phyloP scores from a whole-genome alignment of 2,888 invertebrate species.

The Heliconius sara region DNA sequence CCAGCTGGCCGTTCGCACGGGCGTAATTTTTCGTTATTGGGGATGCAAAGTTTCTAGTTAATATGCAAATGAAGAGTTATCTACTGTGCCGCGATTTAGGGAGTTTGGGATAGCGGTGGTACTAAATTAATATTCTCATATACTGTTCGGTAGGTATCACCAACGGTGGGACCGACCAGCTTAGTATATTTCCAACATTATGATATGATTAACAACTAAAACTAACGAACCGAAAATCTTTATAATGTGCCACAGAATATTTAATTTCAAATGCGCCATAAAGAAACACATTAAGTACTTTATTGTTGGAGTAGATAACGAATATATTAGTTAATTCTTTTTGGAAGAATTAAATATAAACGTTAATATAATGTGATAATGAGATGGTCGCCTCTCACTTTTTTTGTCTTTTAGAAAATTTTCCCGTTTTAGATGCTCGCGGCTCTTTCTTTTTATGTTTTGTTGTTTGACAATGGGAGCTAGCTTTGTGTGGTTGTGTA shows the following conservation, averaged over 20 bases:
- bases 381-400: slow-evolving; percentile 40
- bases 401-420: slow-evolving; percentile 19
- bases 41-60: slow-evolving; percentile 82
- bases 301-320: slow-evolving; percentile 55
- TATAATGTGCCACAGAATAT: slow-evolving; percentile 61
- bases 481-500: neutral
- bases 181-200: slow-evolving; percentile 5
- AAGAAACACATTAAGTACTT: slow-evolving; percentile 68
- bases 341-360: slow-evolving; percentile 34
- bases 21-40: slow-evolving; percentile 74
- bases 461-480: neutral
- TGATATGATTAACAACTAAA: slow-evolving; percentile 34
- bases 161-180: slow-evolving; percentile 44
- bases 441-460: slow-evolving; percentile 14
- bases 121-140: slow-evolving; percentile 51
- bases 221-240: slow-evolving; percentile 41
- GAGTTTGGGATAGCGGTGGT: slow-evolving; percentile 40
- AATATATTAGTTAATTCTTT: slow-evolving; percentile 40
- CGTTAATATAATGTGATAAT: slow-evolving; percentile 27
- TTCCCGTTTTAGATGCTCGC: slow-evolving; percentile 3
- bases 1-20: slow-evolving; percentile 78
- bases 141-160: slow-evolving; percentile 45
- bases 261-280: slow-evolving; percentile 68
- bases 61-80: slow-evolving; percentile 82
- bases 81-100: slow-evolving; percentile 57